Evolutionary conservation across 2,797 vertebrate species (phyloP).

Genomic region (Nothura maculosa): DNA sequence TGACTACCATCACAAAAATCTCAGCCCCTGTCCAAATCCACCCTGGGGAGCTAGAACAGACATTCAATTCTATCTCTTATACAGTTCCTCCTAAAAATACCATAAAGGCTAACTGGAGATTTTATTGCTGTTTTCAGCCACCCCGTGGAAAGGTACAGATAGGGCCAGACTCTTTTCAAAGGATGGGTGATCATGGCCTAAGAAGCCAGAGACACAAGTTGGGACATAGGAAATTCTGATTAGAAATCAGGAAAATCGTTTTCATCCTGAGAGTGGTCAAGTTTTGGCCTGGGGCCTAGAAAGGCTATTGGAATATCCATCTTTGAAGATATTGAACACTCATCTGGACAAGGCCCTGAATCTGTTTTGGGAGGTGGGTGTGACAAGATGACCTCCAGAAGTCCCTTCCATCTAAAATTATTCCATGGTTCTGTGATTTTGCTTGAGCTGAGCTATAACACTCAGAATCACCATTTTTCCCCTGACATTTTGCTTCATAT

Average conservation of each 20-base stretch:
- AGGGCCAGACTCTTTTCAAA: background rate
- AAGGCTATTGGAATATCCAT: background rate
- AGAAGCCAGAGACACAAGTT: background rate
- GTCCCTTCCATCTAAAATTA: background rate
- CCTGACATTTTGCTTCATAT: background rate
- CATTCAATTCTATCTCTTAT: slow-evolving; percentile 4
- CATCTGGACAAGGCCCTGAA: background rate
- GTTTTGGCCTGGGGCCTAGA: background rate
- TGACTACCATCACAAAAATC: slow-evolving; percentile 24
- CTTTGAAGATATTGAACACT: background rate
- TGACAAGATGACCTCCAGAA: background rate
- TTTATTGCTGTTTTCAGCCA: background rate
- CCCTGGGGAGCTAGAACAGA: background rate
- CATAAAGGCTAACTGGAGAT: background rate
- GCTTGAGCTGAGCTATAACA: background rate
- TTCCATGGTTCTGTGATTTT: background rate
- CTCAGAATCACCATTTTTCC: background rate
- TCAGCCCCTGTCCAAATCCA: slow-evolving; percentile 21
- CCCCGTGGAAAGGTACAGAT: background rate
- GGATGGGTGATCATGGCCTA: background rate
- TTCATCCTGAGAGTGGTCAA: background rate
- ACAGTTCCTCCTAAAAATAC: slow-evolving; percentile 12
- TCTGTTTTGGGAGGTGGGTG: background rate
- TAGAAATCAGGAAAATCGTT: background rate
- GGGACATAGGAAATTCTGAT: background rate